Evolutionary conservation across 2,113 vertebrate genomes (phyloP).

Genomic region (Ornithorhynchus anatinus): DNA sequence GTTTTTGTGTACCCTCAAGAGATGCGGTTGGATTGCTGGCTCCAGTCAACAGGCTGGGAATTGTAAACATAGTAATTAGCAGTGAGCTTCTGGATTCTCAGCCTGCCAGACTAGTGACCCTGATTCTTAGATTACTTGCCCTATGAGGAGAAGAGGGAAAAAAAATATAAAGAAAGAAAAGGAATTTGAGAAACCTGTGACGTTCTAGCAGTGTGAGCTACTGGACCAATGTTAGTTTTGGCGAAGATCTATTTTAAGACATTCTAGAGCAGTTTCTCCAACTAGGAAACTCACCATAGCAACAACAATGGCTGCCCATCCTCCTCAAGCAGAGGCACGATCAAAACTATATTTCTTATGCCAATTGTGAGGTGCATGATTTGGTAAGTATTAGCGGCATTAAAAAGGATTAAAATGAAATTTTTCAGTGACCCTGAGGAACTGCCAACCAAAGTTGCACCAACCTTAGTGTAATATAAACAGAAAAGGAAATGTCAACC

Average conservation of each 20-base stretch:
- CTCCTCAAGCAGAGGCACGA: conserved; percentile 13
- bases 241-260: conserved; percentile 66
- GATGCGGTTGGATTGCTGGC: conserved; percentile 71
- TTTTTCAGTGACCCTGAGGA: conserved; percentile 51
- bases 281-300: conserved; percentile 63
- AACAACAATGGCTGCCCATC: conserved; percentile 52
- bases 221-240: conserved; percentile 75
- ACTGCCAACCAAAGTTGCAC: conserved; percentile 59
- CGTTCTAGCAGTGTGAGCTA: conserved; percentile 68
- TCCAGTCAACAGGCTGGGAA: conserved; percentile 73
- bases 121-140: conserved; percentile 69
- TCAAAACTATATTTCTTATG: conserved; percentile 13
- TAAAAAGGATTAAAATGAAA: conserved; percentile 69
- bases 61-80: conserved; percentile 79
- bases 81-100: conserved; percentile 75
- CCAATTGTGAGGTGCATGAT: conserved; percentile 9
- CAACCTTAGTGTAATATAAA: conserved; percentile 67
- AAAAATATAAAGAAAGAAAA: conserved; percentile 76
- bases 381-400: conserved; percentile 61
- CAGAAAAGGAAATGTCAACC: conserved; percentile 66
- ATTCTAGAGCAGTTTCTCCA: conserved; percentile 59
- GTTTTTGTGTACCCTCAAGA: conserved; percentile 71
- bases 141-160: conserved; percentile 57
- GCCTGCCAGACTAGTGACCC: conserved; percentile 72
- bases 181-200: conserved; percentile 68